Evolutionary conservation across 2,888 invertebrate species (phyloP), one percentile per base, ranked within the genome.

Genomic region (Cataglyphis altisquamis): DNA sequence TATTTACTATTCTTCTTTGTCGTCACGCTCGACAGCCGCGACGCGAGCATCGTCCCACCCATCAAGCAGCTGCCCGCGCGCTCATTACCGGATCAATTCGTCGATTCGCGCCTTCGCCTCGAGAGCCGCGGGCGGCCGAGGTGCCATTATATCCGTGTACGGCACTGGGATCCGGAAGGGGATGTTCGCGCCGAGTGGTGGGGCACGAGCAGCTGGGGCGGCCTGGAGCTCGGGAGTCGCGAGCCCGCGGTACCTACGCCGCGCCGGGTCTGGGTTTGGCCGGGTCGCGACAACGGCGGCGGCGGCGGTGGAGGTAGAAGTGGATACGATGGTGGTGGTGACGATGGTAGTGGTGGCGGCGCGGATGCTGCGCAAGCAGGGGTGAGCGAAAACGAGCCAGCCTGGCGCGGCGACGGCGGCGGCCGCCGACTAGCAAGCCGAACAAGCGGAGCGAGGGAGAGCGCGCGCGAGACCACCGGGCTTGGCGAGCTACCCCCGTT

Each of bases 191-290:
- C 70, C 70, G 48, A 75, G 52, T 88, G 84, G 89, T 48, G 88
- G 89, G 88, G 86, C 80, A 84, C 83, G 83, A 91, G 90, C 90
- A 88, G 90, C 92, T 91, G 90, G 90, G 92, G 91, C 89, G 88
- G 91, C 78, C 91, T 90, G 88, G 91, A 90, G 90, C 90, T 90
- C 91, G 90, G 88, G 91, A 89, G 87, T 78, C 78, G 78, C 90
- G 89, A 92, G 90, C 89, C 89, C 88, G 88, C 87, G 89, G 90
- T 90, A 90, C 86, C 90, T 90, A 91, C 89, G 88, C 78, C 78
- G 78, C 88, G 89, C 92, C 87, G 90, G 91, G 92, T 91, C 91
- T 91, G 91, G 91, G 91, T 92, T 92, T 92, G 92, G 92, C 92
- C 92, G 92, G 92, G 92, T 92, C 92, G 92, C 88, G 89, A 87